phyloP scores from a whole-genome alignment of 2,113 vertebrate species.

The Epinephelus moara region DNA sequence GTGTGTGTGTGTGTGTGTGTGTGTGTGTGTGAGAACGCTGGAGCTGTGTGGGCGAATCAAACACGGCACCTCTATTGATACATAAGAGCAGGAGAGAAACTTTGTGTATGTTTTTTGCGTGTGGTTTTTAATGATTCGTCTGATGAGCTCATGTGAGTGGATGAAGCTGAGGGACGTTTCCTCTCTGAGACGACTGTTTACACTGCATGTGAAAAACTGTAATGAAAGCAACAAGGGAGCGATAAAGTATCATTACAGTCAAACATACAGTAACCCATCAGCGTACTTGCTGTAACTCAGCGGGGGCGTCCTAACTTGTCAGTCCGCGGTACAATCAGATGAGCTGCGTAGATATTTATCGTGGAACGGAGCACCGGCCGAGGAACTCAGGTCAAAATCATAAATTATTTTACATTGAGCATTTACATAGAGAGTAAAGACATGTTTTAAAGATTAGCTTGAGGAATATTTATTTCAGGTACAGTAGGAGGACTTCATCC shows the following conservation, averaged over 20 bases:
- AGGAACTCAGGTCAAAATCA: not conserved
- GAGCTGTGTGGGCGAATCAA: slow-evolving; percentile 36
- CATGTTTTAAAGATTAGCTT: not conserved
- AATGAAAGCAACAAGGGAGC: not conserved
- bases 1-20: not conserved
- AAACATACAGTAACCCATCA: not conserved
- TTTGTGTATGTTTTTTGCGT: not conserved
- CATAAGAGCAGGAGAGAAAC: slow-evolving; percentile 12
- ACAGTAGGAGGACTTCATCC: not conserved
- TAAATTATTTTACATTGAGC: not conserved
- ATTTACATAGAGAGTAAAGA: not conserved
- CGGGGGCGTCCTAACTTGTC: slow-evolving; percentile 12
- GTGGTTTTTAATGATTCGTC: not conserved
- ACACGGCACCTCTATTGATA: slow-evolving; percentile 32
- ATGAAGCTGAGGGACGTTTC: slow-evolving; percentile 21
- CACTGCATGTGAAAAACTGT: not conserved
- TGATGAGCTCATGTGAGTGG: slow-evolving; percentile 2
- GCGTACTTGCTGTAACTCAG: not conserved
- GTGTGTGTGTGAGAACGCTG: not conserved
- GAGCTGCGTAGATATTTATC: not conserved
- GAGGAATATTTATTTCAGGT: not conserved
- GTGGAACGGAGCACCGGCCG: not conserved
- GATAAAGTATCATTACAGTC: slow-evolving; percentile 9
- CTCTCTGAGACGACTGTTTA: not conserved
- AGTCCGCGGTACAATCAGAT: not conserved